A percentile compares a stretch with the other conserved stretches of the same genome.
Conservation (phyloP, 2,797 vertebrate genomes). For the Acanthis flammea region DNA sequence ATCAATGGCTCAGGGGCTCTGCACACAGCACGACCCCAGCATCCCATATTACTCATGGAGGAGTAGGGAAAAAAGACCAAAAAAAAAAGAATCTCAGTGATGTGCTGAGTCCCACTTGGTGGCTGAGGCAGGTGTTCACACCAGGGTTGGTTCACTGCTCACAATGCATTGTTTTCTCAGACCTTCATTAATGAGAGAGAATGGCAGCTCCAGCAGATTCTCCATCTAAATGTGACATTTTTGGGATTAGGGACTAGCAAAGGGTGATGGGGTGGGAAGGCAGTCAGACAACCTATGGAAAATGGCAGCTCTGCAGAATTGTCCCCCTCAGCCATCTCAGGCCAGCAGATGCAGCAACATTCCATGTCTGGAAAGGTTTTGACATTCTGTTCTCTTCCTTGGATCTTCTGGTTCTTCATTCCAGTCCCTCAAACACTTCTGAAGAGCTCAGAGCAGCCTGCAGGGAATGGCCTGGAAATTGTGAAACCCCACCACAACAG, state of each 20-base stretch:
- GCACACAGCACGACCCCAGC: not conserved
- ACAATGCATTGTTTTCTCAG: not conserved
- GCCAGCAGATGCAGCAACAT: not conserved
- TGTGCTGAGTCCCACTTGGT: not conserved
- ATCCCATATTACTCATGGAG: not conserved
- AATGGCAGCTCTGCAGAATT: not conserved
- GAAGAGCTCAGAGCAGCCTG: not conserved
- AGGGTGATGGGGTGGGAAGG: not conserved
- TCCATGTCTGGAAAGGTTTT: not conserved
- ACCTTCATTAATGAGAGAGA: not conserved
- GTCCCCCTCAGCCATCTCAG: not conserved
- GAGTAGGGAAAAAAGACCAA: not conserved
- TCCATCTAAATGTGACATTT: not conserved
- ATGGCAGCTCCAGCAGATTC: not conserved
- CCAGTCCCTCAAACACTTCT: not conserved
- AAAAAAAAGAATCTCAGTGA: not conserved
- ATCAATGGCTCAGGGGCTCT: not conserved
- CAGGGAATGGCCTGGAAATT: not conserved
- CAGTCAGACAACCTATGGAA: not conserved
- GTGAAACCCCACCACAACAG: not conserved
- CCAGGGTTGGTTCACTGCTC: fast-evolving
- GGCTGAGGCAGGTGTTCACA: not conserved
- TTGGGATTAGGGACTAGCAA: not conserved
- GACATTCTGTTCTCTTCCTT: not conserved
- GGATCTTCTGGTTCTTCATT: not conserved